Conservation (phyloP, 2,888 invertebrate genomes). For the Auanema freiburgensis region DNA sequence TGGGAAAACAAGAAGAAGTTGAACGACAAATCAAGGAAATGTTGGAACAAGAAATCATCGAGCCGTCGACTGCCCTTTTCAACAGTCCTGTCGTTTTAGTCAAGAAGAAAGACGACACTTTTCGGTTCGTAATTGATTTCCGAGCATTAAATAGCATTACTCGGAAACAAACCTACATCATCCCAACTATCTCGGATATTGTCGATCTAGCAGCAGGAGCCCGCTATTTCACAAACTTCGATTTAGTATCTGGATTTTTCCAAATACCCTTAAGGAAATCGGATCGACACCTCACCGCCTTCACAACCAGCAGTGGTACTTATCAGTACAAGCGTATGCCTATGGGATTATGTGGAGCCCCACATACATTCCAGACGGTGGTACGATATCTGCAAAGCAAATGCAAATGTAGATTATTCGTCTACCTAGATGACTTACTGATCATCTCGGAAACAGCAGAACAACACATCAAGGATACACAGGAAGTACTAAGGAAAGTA, state of each 20-base stretch:
- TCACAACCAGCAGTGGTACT: constrained; percentile 27
- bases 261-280: constrained; percentile 26
- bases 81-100: constrained; percentile 24
- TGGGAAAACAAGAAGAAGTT: constrained; percentile 21
- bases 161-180: constrained; percentile 19
- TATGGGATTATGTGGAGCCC: constrained; percentile 11
- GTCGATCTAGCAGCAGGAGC: constrained; percentile 11
- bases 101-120: constrained; percentile 14
- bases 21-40: constrained; percentile 25
- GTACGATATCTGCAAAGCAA: constrained; percentile 6
- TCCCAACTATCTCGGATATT: constrained; percentile 15
- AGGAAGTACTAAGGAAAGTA: constrained; percentile 3
- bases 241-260: constrained; percentile 31
- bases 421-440: constrained; percentile 39
- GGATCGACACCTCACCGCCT: constrained; percentile 36
- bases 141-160: constrained; percentile 20
- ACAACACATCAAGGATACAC: neutral
- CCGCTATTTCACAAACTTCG: constrained; percentile 26
- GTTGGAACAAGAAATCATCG: constrained; percentile 21
- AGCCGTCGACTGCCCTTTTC: constrained; percentile 20
- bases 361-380: constrained; percentile 7
- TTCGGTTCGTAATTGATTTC: constrained; percentile 20
- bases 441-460: constrained; percentile 1
- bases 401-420: constrained; percentile 12
- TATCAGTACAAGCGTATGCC: constrained; percentile 25